Conservation (phyloP, 1,140 invertebrate species). For the Saccostrea cuccullata region DNA sequence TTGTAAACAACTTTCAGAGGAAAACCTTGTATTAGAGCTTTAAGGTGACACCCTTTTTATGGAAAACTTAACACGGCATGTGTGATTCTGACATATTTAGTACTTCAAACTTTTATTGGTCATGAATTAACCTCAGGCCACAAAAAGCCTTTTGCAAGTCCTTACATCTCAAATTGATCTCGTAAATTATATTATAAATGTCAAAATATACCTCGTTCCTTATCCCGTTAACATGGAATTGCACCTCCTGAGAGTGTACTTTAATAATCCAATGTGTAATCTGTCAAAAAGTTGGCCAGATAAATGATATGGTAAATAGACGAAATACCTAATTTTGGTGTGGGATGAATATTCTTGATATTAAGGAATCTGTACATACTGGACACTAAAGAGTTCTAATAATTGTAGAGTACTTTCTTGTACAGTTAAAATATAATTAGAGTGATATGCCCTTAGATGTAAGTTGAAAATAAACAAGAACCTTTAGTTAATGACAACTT, state of each 20-base stretch:
- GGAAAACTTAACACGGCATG: not conserved
- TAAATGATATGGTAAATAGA: not conserved
- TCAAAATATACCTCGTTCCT: not conserved
- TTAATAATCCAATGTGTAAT: not conserved
- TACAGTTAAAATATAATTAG: too few relatives aligned
- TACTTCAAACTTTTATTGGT: conserved; percentile 14
- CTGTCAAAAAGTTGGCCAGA: not conserved
- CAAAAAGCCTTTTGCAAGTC: not conserved
- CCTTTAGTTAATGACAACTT: too few relatives aligned
- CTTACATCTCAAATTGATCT: conserved; percentile 21
- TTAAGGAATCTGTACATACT: too few relatives aligned
- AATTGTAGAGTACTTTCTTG: too few relatives aligned
- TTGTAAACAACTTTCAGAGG: not conserved
- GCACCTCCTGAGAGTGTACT: not conserved
- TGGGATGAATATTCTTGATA: too few relatives aligned
- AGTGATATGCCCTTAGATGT: too few relatives aligned
- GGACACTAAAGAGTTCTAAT: too few relatives aligned
- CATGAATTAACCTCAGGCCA: not conserved
- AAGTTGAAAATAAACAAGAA: too few relatives aligned
- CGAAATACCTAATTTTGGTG: not conserved
- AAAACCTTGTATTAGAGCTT: not conserved
- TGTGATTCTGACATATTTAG: not conserved
- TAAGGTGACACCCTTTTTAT: not conserved
- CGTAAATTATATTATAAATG: conserved; percentile 23
- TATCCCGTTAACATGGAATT: not conserved